Conservation (phyloP, 2,888 invertebrate genomes). For the Dolomedes plantarius region DNA sequence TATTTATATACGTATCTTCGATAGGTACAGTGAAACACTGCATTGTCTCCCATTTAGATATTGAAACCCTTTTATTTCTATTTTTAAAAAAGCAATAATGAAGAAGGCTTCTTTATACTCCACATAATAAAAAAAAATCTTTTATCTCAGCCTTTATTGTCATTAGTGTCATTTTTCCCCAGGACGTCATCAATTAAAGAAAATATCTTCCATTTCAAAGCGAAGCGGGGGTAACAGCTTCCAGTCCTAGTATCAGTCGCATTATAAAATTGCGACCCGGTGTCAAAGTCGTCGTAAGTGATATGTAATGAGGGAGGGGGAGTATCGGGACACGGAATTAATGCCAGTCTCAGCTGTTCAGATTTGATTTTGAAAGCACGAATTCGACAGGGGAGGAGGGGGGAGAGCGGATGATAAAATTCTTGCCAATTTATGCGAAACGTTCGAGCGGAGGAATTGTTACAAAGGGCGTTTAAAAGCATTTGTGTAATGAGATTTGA, state of each 20-base stretch:
- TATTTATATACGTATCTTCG: too few relatives aligned
- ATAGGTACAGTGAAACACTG: too few relatives aligned
- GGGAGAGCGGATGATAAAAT: background rate
- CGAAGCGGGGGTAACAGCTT: background rate
- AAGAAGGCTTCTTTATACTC: too few relatives aligned
- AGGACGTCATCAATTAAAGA: slow-evolving; percentile 38
- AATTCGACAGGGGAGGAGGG: slow-evolving; percentile 16
- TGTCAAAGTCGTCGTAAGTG: slow-evolving; percentile 34
- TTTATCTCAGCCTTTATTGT: too few relatives aligned
- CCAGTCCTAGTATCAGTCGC: slow-evolving; percentile 30
- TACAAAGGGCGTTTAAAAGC: background rate
- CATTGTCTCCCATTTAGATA: too few relatives aligned
- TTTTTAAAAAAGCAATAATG: too few relatives aligned
- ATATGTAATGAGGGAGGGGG: slow-evolving; percentile 51
- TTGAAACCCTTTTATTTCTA: too few relatives aligned
- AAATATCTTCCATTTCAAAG: background rate
- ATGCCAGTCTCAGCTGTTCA: slow-evolving; percentile 62
- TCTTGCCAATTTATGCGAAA: background rate
- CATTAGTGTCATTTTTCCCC: background rate
- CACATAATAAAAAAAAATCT: too few relatives aligned
- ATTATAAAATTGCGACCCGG: slow-evolving; percentile 44
- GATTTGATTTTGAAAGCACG: slow-evolving; percentile 59
- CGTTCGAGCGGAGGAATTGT: background rate
- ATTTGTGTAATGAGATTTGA: slow-evolving; percentile 3
- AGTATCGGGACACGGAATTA: slow-evolving; percentile 52